phyloP scores from a whole-genome alignment of 1,140 invertebrate species.

The Drosophila santomea region DNA sequence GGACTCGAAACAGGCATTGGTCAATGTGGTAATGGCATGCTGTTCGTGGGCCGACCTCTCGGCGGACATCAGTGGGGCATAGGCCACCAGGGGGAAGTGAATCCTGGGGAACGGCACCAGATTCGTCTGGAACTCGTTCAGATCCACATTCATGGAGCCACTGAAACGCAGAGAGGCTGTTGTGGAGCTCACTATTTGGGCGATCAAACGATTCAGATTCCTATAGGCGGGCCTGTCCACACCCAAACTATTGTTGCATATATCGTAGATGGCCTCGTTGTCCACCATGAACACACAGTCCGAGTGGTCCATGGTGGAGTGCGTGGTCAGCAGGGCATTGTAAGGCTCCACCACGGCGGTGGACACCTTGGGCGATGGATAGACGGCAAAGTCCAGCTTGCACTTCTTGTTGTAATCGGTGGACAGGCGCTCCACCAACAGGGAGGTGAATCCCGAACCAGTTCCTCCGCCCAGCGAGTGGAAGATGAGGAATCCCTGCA shows the following conservation, averaged over 20 bases:
- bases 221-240: slow-evolving; percentile 90
- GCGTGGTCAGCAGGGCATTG: slow-evolving; percentile 92
- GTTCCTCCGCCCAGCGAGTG: slow-evolving; percentile 93
- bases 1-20: slow-evolving; percentile 92
- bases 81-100: slow-evolving; percentile 92
- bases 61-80: slow-evolving; percentile 90
- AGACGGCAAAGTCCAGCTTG: slow-evolving; percentile 90
- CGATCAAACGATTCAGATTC: slow-evolving; percentile 91
- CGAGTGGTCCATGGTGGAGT: slow-evolving; percentile 90
- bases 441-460: slow-evolving; percentile 89
- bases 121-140: slow-evolving; percentile 93
- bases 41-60: slow-evolving; percentile 90
- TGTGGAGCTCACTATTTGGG: slow-evolving; percentile 90
- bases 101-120: slow-evolving; percentile 91
- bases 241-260: slow-evolving; percentile 89
- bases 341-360: slow-evolving; percentile 95
- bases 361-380: slow-evolving; percentile 91
- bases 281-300: slow-evolving; percentile 94
- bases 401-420: slow-evolving; percentile 88
- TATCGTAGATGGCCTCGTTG: slow-evolving; percentile 94
- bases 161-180: slow-evolving; percentile 93
- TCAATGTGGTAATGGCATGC: slow-evolving; percentile 89
- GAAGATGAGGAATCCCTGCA: slow-evolving; percentile 93
- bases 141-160: slow-evolving; percentile 92
- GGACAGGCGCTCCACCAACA: slow-evolving; percentile 88